Evolutionary conservation across 2,113 vertebrate species (phyloP).

Genomic region (Alligator mississippiensis): DNA sequence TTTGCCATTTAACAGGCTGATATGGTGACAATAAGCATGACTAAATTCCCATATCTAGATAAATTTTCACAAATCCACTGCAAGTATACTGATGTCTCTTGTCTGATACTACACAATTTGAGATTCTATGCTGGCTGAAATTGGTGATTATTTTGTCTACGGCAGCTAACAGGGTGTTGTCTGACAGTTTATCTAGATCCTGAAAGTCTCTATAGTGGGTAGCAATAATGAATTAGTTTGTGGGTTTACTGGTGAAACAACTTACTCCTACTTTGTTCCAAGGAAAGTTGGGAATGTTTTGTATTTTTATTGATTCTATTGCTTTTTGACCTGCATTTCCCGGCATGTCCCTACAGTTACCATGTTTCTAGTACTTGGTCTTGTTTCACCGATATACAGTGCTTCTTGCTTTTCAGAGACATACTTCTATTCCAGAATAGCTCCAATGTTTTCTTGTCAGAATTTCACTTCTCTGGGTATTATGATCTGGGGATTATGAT

Average conservation of each 20-base stretch:
- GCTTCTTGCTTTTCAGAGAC: not conserved
- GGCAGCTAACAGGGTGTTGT: not conserved
- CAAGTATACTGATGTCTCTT: not conserved
- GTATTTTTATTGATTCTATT: not conserved
- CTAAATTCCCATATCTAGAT: not conserved
- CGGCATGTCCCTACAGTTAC: not conserved
- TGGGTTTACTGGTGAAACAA: not conserved
- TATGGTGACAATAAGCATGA: accelerated
- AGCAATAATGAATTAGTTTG: not conserved
- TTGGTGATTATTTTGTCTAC: not conserved
- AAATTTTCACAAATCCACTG: not conserved
- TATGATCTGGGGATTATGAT: not conserved
- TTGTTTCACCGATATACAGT: not conserved
- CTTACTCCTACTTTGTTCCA: not conserved
- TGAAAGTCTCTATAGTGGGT: not conserved
- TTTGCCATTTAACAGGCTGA: not conserved
- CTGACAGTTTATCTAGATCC: not conserved
- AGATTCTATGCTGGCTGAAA: not conserved
- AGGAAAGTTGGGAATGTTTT: not conserved
- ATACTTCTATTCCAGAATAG: not conserved
- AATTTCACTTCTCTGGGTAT: not conserved
- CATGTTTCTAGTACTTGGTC: not conserved
- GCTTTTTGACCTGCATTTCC: not conserved
- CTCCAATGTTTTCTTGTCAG: not conserved
- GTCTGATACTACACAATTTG: not conserved